A percentile compares a stretch with the other conserved stretches of the same genome.
Conservation (phyloP, 1,140 invertebrate genomes). For the Aphaenogaster rudis region DNA sequence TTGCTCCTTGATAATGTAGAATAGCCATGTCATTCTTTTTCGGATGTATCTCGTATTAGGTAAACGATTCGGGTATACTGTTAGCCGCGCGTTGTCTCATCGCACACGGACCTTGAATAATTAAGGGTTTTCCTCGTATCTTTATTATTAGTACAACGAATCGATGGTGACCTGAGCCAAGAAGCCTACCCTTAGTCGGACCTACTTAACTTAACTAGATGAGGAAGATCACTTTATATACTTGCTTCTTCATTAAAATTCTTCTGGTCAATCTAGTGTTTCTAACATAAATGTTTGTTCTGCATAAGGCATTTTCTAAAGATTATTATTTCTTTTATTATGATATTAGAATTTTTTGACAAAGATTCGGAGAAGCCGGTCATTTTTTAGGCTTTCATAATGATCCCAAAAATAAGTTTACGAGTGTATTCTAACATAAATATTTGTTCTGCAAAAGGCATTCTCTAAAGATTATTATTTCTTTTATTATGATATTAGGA, state of each 20-base stretch:
- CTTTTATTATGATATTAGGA: not conserved
- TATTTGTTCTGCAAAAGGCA: not conserved
- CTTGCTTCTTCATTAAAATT: constrained; percentile 1
- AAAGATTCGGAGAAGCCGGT: not conserved
- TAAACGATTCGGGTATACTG: not conserved
- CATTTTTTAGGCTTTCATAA: no score
- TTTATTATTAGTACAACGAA: constrained; percentile 34
- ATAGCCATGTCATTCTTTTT: not conserved
- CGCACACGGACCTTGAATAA: constrained; percentile 9
- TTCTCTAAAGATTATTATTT: not conserved
- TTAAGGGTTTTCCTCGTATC: constrained; percentile 19
- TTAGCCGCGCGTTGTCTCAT: not conserved
- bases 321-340: not conserved
- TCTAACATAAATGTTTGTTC: not conserved
- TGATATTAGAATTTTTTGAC: not conserved
- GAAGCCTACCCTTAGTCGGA: not conserved
- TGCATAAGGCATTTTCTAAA: not conserved
- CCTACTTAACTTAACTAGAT: not conserved
- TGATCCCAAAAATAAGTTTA: no score
- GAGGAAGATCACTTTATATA: not conserved
- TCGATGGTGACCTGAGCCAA: constrained; percentile 35
- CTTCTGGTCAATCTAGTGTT: not conserved
- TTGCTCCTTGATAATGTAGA: not conserved
- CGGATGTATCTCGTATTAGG: not conserved
- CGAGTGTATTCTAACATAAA: no score